Evolutionary conservation across 2,888 invertebrate genomes (phyloP), one percentile per base, ranked within the genome.

Genomic region (Apoda limacodes): DNA sequence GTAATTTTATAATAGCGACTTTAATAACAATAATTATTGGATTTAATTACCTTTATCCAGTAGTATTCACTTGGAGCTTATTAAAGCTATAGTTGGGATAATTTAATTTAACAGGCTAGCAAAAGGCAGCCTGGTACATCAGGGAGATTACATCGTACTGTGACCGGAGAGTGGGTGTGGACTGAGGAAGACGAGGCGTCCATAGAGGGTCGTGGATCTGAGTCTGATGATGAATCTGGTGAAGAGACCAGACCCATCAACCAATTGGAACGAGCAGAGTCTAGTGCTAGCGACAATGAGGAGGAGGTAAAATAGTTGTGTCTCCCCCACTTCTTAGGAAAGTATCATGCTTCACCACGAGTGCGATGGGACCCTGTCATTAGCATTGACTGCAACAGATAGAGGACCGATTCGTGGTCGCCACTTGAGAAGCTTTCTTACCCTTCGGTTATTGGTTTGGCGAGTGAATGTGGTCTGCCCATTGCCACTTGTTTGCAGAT

Each of bases 131-230:
- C 61, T 4, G 65, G 93, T 1, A 86, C 93, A 0, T 88, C 89
- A 2, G 90, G 90, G 1, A 83, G 89, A 5, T 71, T 95, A 19
- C 94, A 95, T 62, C 87, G 96, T 45, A 95, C 95, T 1, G 90
- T 93, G 35, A 93, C 94, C 1, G 96, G 96, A 1, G 95, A 95
- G 56, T 98, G 97, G 98, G 93, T 94, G 31, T 98, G 97, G 97
- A 94, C 94, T 9, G 95, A 94, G 39, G 93, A 93, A 50, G 95
- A 95, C 48, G 70, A 66, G 0, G 57, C 56, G 3, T 39, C 20
- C 0, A 32, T 25, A 0, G 52, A 47, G 1, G 37, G 27, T 0
- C 30, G 27, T 0, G 60, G 56, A 1, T 58, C 58, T 0, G 63
- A 62, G 2, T 59, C 60, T 0, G 57, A 58, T 2, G 15, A 45